These are phyloP conservation scores for Luscinia luscinia DNA, from an alignment of 2,797 vertebrate genomes.

Conservation along the genomic window DNA sequence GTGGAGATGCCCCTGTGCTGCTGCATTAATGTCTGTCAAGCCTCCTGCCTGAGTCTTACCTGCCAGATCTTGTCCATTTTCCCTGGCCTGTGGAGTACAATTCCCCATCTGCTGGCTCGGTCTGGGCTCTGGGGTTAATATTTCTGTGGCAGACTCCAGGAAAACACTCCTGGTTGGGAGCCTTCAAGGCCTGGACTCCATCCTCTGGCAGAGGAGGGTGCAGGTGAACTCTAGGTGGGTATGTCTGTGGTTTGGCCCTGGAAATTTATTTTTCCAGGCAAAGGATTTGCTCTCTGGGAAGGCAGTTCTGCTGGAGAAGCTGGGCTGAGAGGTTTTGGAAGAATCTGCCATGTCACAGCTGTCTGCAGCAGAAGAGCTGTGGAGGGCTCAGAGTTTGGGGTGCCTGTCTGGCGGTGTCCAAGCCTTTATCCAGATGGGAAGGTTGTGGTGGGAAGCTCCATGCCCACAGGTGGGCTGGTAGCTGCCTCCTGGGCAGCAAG, in stretches of 20 bases:
- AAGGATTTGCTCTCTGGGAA: neutral
- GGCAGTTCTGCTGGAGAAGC: neutral
- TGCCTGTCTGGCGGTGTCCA: neutral
- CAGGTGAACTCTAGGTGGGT: neutral
- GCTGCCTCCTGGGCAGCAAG: neutral
- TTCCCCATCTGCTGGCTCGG: neutral
- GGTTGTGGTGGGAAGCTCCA: neutral
- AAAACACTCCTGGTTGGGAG: neutral
- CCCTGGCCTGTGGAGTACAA: neutral
- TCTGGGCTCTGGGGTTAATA: neutral
- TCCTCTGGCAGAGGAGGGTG: neutral
- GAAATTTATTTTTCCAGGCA: neutral
- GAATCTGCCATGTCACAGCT: neutral
- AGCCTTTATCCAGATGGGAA: neutral
- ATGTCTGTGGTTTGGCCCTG: neutral
- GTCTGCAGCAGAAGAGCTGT: neutral
- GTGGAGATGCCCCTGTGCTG: neutral
- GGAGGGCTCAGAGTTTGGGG: neutral
- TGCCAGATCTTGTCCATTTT: neutral
- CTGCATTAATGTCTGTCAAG: fast-evolving
- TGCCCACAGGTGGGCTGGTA: fast-evolving
- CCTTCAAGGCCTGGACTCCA: neutral
- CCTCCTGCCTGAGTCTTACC: neutral
- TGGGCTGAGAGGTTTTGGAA: neutral
- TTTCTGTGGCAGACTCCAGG: neutral